These are phyloP conservation scores for Muscina levida DNA, from an alignment of 2,888 invertebrate species.

Conservation along the genomic window DNA sequence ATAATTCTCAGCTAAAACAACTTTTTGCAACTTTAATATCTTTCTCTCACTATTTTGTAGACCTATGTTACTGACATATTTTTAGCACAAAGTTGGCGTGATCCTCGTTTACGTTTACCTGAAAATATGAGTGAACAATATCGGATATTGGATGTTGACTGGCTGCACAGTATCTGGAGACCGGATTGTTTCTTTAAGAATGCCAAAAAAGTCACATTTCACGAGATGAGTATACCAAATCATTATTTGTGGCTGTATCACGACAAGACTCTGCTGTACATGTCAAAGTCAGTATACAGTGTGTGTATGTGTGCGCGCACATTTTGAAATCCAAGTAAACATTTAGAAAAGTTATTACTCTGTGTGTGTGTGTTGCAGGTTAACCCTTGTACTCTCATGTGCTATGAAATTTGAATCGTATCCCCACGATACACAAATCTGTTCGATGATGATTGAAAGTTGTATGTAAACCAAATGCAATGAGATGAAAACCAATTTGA, in stretches of 20 bases:
- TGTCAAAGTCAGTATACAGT: slow-evolving; percentile 95
- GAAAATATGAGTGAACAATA: slow-evolving; percentile 97
- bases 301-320: neutral
- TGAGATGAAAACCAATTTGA: no score
- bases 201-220: slow-evolving; percentile 95
- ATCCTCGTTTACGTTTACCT: slow-evolving; percentile 92
- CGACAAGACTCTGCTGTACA: slow-evolving; percentile 94
- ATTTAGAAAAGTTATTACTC: neutral
- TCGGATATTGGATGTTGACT: slow-evolving; percentile 92
- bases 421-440: slow-evolving; percentile 96
- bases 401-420: slow-evolving; percentile 97
- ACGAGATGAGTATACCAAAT: slow-evolving; percentile 96
- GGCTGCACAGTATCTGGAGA: slow-evolving; percentile 94
- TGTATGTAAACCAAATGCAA: slow-evolving; percentile 83
- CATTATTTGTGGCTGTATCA: slow-evolving; percentile 95
- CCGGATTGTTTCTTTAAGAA: slow-evolving; percentile 97
- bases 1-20: neutral
- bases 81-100: slow-evolving; percentile 95
- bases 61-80: slow-evolving; percentile 96
- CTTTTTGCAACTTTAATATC: no score
- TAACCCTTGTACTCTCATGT: slow-evolving; percentile 93
- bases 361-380: slow-evolving; percentile 80
- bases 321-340: neutral
- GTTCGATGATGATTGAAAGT: slow-evolving; percentile 96
- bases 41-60: slow-evolving; percentile 83